Percentiles rank a stretch among this genome's conserved stretches.
Conservation (phyloP, 2,888 invertebrate species). For the Dastarcus helophoroides region DNA sequence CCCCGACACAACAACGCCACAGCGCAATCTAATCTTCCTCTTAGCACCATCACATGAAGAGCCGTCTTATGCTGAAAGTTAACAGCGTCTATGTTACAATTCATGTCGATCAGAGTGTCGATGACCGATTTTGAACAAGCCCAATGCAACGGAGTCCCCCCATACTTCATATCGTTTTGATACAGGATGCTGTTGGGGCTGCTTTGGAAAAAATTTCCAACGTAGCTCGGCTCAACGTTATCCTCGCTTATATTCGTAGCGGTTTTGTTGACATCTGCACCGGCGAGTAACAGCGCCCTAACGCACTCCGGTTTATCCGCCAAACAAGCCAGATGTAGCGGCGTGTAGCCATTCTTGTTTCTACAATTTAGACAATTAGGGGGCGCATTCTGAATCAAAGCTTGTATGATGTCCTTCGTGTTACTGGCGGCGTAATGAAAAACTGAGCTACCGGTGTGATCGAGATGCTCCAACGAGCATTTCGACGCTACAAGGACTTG, state of each 20-base stretch:
- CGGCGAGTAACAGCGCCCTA: constrained; percentile 67
- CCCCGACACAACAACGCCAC: constrained; percentile 69
- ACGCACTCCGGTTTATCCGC: constrained; percentile 82
- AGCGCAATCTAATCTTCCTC: constrained; percentile 69
- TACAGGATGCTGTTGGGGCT: constrained; percentile 60
- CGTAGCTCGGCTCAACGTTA: constrained; percentile 44
- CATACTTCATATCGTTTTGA: constrained; percentile 78
- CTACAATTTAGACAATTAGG: constrained; percentile 68
- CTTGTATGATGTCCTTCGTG: constrained; percentile 77
- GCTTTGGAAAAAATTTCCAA: constrained; percentile 60
- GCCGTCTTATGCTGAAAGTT: constrained; percentile 79
- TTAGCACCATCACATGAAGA: constrained; percentile 68
- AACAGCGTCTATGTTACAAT: constrained; percentile 72
- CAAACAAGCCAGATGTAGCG: constrained; percentile 73
- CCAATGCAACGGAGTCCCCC: constrained; percentile 89
- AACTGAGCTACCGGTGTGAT: constrained; percentile 68
- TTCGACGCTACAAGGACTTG: constrained; percentile 51
- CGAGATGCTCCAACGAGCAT: constrained; percentile 57
- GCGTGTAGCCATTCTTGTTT: constrained; percentile 72
- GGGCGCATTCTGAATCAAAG: no score
- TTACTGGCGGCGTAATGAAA: constrained; percentile 82
- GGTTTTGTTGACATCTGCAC: constrained; percentile 74
- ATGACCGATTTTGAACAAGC: constrained; percentile 73
- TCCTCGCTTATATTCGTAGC: constrained; percentile 37
- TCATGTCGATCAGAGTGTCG: constrained; percentile 64